phyloP scores from a whole-genome alignment of 1,140 invertebrate species.

The Elymnias hypermnestra region DNA sequence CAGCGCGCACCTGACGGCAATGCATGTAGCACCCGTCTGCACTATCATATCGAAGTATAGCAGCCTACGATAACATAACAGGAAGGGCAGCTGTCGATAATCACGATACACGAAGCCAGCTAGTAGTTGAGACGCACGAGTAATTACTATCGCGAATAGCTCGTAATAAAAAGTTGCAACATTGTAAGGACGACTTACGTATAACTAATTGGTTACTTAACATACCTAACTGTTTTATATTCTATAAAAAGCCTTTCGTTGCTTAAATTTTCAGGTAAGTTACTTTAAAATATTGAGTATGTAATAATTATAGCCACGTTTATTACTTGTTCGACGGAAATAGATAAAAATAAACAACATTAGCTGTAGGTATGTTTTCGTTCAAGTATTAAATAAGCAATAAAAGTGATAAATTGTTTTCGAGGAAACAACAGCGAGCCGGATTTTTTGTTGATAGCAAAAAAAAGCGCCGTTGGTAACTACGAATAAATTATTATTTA shows the following conservation, averaged over 20 bases:
- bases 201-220: not conserved
- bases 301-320: too few relatives aligned
- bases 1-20: constrained; percentile 56
- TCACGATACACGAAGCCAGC: constrained; percentile 29
- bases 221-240: not conserved
- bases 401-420: not conserved
- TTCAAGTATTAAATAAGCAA: not conserved
- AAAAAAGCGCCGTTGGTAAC: not conserved
- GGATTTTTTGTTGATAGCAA: not conserved
- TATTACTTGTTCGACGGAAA: too few relatives aligned
- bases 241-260: too few relatives aligned
- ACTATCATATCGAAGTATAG: too few relatives aligned
- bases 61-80: constrained; percentile 29
- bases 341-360: too few relatives aligned
- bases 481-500: constrained; percentile 3
- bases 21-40: constrained; percentile 46
- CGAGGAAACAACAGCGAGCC: not conserved
- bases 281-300: too few relatives aligned
- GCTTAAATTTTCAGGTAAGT: too few relatives aligned
- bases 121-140: not conserved
- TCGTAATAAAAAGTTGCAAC: constrained; percentile 1
- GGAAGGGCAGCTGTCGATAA: constrained; percentile 59
- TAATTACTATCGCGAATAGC: not conserved
- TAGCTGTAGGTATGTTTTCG: not conserved
- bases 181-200: too few relatives aligned